phyloP scores from a whole-genome alignment of 2,888 invertebrate genomes.

The Zygothrica quintamaculata region DNA sequence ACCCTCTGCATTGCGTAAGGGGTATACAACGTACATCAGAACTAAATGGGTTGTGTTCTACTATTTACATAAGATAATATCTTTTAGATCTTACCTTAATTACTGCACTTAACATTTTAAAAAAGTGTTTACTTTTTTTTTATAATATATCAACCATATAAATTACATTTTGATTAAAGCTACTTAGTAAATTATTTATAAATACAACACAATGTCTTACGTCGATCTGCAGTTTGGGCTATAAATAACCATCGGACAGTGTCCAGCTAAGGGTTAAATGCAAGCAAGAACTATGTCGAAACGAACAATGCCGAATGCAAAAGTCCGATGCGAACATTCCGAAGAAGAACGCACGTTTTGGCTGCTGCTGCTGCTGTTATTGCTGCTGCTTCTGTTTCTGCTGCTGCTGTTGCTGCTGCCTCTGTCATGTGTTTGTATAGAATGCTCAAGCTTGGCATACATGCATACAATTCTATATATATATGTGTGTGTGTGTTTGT shows the following conservation, averaged over 20 bases:
- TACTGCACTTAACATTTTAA: too few species aligned
- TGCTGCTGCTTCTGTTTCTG: slow-evolving; percentile 5
- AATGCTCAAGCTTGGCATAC: slow-evolving; percentile 11
- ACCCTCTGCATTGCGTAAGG: slow-evolving; percentile 16
- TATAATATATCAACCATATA: too few species aligned
- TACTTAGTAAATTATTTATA: too few species aligned
- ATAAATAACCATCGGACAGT: too few species aligned
- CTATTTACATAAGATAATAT: too few species aligned
- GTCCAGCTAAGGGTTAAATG: slow-evolving; percentile 37
- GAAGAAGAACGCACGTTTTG: slow-evolving; percentile 55
- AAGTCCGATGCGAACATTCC: slow-evolving; percentile 22
- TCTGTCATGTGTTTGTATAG: not conserved
- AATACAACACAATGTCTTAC: too few species aligned
- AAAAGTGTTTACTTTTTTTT: too few species aligned
- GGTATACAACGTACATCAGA: not conserved
- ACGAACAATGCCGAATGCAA: slow-evolving; percentile 32
- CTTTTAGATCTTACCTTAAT: too few species aligned
- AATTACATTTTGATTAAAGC: too few species aligned
- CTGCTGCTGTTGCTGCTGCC: slow-evolving; percentile 7
- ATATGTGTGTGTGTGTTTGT: slow-evolving; percentile 4
- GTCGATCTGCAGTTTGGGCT: not conserved
- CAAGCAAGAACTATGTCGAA: slow-evolving; percentile 29
- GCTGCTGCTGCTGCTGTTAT: slow-evolving; percentile 30
- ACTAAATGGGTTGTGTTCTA: too few species aligned
- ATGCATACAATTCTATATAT: slow-evolving; percentile 4